Conservation (phyloP, 23 tunicate genomes). For the Ciona savignyi region DNA sequence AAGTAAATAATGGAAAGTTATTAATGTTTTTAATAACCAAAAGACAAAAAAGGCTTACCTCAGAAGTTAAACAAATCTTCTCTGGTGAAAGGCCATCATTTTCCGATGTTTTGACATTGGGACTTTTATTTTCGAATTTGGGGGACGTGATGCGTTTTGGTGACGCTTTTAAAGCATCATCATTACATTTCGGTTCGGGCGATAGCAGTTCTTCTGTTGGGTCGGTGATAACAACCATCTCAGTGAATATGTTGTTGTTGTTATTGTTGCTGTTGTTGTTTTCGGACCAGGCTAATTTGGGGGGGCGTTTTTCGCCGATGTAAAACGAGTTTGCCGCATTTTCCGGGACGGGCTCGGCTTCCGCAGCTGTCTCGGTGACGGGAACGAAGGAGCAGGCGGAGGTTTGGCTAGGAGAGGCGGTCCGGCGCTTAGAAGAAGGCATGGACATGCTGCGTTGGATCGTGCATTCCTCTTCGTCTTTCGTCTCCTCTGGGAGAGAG, state of each 20-base stretch:
- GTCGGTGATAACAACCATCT: not conserved
- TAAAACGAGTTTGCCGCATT: conserved; percentile 1
- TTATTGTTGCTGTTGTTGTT: conserved; percentile 22
- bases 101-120: too few relatives aligned
- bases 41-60: too few relatives aligned
- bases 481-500: conserved; percentile 6
- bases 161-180: too few relatives aligned
- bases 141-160: too few relatives aligned
- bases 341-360: not conserved
- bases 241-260: not conserved
- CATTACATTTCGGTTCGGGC: too few relatives aligned
- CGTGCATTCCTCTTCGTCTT: not conserved
- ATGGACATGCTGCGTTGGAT: conserved; percentile 39
- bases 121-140: too few relatives aligned
- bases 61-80: too few relatives aligned
- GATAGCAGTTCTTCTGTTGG: too few relatives aligned
- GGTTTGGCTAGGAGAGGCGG: not conserved
- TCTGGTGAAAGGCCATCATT: too few relatives aligned
- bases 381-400: conserved; percentile 20
- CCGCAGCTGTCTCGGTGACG: not conserved
- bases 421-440: conserved; percentile 21
- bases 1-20: too few relatives aligned
- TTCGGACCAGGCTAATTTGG: conserved; percentile 5
- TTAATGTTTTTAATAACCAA: too few relatives aligned
- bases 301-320: conserved; percentile 16